A percentile compares a stretch with the other conserved stretches of the same genome.
phyloP scores from a whole-genome alignment of 2,113 vertebrate genomes.

The Sitta europaea region DNA sequence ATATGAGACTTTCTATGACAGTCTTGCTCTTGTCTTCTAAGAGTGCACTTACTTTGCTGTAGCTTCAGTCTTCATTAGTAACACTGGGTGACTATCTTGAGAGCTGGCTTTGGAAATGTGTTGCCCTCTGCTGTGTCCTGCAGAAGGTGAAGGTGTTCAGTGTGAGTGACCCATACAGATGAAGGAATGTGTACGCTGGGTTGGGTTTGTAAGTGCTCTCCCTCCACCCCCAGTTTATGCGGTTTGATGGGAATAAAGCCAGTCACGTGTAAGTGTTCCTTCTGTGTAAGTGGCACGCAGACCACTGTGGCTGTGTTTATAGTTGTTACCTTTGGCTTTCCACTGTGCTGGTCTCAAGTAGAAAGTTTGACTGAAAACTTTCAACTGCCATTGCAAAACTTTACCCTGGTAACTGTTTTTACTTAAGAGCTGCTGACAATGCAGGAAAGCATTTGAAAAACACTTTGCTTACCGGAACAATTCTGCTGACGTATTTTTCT shows the following conservation, averaged over 20 bases:
- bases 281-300: not conserved
- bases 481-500: conserved; percentile 57
- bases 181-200: accelerated
- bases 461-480: conserved; percentile 58
- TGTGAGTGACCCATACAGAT: accelerated
- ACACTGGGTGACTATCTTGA: not conserved
- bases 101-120: not conserved
- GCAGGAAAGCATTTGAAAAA: conserved; percentile 50
- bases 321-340: not conserved
- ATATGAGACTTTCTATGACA: not conserved
- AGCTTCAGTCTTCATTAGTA: not conserved
- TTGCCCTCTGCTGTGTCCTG: not conserved
- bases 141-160: not conserved
- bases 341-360: not conserved
- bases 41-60: not conserved
- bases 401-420: not conserved
- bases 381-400: not conserved
- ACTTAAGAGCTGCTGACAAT: conserved; percentile 29
- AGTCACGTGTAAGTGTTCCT: not conserved
- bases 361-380: not conserved
- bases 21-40: not conserved
- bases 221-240: accelerated
- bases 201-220: not conserved
- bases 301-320: not conserved
- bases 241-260: not conserved